phyloP scores from a whole-genome alignment of 2,888 invertebrate species.

The Pocota personata region DNA sequence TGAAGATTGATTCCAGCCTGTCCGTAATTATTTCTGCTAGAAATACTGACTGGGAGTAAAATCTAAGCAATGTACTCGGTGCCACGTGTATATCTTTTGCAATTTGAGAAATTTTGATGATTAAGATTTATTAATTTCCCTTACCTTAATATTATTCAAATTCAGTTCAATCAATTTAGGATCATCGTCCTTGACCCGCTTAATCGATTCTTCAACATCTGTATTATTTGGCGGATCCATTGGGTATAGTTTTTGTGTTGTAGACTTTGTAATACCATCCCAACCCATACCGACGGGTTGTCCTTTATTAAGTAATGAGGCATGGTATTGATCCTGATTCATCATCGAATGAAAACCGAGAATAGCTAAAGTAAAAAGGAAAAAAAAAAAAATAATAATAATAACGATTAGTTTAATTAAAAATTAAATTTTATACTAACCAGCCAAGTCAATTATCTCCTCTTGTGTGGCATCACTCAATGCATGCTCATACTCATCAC shows the following conservation, averaged over 20 bases:
- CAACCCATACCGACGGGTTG: constrained; percentile 95
- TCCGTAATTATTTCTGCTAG: no score
- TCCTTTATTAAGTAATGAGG: constrained; percentile 95
- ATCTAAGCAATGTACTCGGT: no score
- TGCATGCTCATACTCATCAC: constrained; percentile 97
- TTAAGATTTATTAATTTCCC: neutral
- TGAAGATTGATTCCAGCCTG: no score
- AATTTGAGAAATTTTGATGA: no score
- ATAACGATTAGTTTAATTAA: no score
- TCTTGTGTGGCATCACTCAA: constrained; percentile 94
- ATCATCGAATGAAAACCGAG: constrained; percentile 99
- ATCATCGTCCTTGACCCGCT: constrained; percentile 95
- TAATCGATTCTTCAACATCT: constrained; percentile 96
- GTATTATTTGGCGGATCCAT: constrained; percentile 98
- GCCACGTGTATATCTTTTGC: no score
- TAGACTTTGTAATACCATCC: constrained; percentile 97
- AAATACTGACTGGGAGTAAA: no score
- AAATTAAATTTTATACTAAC: constrained; percentile 83
- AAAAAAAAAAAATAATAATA: neutral
- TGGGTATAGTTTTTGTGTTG: constrained; percentile 94
- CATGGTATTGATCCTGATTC: constrained; percentile 99
- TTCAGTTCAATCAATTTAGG: constrained; percentile 95
- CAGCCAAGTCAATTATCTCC: constrained; percentile 99
- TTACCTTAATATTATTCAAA: constrained; percentile 99
- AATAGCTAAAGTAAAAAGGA: constrained; percentile 87